Evolutionary conservation across 2,113 vertebrate species (phyloP).

Genomic region (Corapipo altera): DNA sequence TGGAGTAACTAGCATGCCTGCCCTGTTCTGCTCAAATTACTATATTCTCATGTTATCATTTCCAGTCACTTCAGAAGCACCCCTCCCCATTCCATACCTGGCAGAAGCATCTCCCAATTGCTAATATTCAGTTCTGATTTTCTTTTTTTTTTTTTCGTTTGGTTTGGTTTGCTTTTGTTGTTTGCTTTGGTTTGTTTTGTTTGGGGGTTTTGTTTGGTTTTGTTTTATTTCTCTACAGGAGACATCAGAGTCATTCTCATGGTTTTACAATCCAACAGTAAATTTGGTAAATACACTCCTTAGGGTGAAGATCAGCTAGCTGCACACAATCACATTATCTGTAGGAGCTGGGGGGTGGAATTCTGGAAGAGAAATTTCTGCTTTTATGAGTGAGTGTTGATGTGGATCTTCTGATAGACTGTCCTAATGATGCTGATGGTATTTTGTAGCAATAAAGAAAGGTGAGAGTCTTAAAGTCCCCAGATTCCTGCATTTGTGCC

Average conservation of each 20-base stretch:
- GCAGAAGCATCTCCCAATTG: background rate
- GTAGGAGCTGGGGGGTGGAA: too few species aligned
- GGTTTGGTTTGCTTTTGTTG: background rate
- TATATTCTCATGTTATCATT: background rate
- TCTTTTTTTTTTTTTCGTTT: background rate
- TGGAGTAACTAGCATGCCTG: background rate
- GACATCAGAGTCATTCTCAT: background rate
- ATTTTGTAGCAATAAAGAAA: too few species aligned
- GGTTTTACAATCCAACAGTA: background rate
- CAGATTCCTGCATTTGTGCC: too few species aligned
- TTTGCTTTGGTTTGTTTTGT: too few species aligned
- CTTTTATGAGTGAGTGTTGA: too few species aligned
- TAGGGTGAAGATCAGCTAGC: background rate
- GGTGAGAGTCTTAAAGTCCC: too few species aligned
- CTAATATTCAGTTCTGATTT: background rate
- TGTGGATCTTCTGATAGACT: too few species aligned
- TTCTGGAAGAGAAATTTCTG: too few species aligned
- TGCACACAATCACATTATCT: background rate
- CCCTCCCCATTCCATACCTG: background rate
- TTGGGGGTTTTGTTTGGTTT: background rate
- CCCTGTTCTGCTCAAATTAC: background rate
- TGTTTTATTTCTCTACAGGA: background rate
- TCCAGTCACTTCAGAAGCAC: background rate
- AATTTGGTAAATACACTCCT: background rate
- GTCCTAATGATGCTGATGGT: too few species aligned